Percentiles rank a stretch among this genome's conserved stretches.
phyloP scores from a whole-genome alignment of 2,113 vertebrate genomes.

The Protobothrops flavoviridis region DNA sequence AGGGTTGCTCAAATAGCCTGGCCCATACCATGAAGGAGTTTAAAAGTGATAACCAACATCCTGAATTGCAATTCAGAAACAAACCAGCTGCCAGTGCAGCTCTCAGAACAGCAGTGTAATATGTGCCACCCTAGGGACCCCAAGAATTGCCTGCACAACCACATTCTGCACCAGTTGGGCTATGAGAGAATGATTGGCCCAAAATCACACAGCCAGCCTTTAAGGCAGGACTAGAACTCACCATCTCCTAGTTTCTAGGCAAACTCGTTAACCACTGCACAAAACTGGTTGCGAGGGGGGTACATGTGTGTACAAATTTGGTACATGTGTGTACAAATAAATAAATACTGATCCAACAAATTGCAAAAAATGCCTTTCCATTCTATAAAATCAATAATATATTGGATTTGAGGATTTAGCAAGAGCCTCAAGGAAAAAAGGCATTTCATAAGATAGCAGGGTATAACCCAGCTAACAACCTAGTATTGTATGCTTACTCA shows the following conservation, averaged over 20 bases:
- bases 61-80: neutral
- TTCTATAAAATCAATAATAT: neutral
- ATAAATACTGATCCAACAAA: neutral
- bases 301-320: neutral
- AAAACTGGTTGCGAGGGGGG: neutral
- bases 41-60: neutral
- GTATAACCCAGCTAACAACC: neutral
- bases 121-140: neutral
- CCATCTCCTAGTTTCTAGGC: neutral
- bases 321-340: neutral
- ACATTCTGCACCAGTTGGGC: neutral
- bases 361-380: neutral
- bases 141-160: neutral
- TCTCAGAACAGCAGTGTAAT: neutral
- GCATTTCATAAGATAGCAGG: neutral
- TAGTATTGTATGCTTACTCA: neutral
- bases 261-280: neutral
- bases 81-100: neutral
- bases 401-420: neutral
- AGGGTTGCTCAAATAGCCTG: neutral
- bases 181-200: neutral
- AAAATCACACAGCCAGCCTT: neutral
- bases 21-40: neutral
- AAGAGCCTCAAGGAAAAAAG: neutral
- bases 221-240: neutral